Percentiles rank a stretch among this genome's conserved stretches.
Conservation (phyloP, 2,888 invertebrate genomes). For the Tryphoninae sp. region DNA sequence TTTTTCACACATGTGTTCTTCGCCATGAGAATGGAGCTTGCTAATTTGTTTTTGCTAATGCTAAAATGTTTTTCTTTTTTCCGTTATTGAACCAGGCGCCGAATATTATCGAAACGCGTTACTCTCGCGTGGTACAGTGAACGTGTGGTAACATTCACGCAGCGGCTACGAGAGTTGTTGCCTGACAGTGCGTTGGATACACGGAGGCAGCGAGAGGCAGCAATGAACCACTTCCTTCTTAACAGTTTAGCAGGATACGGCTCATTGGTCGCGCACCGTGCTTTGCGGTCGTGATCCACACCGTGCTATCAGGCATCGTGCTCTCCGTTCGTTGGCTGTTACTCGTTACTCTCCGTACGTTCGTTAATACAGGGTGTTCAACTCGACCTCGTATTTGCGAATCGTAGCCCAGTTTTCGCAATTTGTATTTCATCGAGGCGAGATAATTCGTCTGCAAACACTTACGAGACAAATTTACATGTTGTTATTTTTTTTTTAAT, state of each 20-base stretch:
- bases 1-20: no score
- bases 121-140: no score
- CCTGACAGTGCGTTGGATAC: slow-evolving; percentile 55
- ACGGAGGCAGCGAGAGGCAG: slow-evolving; percentile 69
- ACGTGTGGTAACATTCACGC: no score
- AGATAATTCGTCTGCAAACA: no score
- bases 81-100: no score
- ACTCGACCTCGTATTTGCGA: slow-evolving; percentile 42
- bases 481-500: no score
- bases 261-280: slow-evolving; percentile 80
- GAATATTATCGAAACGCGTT: neutral
- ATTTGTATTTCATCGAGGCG: neutral
- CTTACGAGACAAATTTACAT: no score
- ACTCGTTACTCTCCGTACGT: neutral
- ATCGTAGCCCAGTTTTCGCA: neutral
- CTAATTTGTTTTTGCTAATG: no score
- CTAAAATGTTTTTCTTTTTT: no score
- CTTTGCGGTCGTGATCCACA: slow-evolving; percentile 71
- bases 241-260: slow-evolving; percentile 82
- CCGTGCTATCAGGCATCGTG: slow-evolving; percentile 72
- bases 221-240: slow-evolving; percentile 82
- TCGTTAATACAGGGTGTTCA: slow-evolving; percentile 54
- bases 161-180: slow-evolving; percentile 3
- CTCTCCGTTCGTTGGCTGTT: slow-evolving; percentile 68
- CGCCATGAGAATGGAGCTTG: no score